A percentile compares a stretch with the other conserved stretches of the same genome.
Evolutionary conservation across 2,888 invertebrate genomes (phyloP).

Genomic region (Dryomyza anilis): DNA sequence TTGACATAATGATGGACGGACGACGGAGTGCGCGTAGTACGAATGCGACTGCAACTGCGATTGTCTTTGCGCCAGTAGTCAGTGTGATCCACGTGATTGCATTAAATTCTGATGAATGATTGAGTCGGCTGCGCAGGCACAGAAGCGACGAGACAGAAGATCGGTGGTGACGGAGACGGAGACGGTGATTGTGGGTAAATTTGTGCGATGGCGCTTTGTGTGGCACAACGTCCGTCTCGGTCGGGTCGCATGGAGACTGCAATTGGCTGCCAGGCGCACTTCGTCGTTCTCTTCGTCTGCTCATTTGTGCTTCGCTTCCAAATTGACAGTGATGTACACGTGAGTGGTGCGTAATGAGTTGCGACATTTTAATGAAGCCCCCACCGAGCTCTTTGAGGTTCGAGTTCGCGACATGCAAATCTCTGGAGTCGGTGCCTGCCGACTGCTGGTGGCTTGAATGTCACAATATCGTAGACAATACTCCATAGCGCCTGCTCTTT

Average conservation of each 20-base stretch:
- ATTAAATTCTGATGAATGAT: conserved; percentile 1
- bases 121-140: neutral
- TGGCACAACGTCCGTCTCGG: neutral
- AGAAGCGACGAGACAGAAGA: neutral
- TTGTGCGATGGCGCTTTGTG: conserved; percentile 34
- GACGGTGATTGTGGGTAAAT: conserved; percentile 31
- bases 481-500: neutral
- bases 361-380: conserved; percentile 37
- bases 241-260: neutral
- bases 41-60: neutral
- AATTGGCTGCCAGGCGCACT: neutral
- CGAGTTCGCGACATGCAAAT: conserved; percentile 3
- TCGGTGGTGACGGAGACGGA: neutral
- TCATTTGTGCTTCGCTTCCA: neutral
- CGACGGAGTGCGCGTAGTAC: conserved; percentile 15
- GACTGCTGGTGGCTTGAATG: neutral
- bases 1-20: conserved; percentile 62
- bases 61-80: neutral
- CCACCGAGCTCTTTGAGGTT: neutral
- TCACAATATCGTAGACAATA: neutral
- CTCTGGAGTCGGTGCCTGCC: neutral
- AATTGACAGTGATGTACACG: conserved; percentile 18
- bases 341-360: conserved; percentile 28
- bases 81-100: neutral
- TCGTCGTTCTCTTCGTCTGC: neutral